Conservation (phyloP, 2,113 vertebrate genomes). For the Sakesphorus luctuosus region DNA sequence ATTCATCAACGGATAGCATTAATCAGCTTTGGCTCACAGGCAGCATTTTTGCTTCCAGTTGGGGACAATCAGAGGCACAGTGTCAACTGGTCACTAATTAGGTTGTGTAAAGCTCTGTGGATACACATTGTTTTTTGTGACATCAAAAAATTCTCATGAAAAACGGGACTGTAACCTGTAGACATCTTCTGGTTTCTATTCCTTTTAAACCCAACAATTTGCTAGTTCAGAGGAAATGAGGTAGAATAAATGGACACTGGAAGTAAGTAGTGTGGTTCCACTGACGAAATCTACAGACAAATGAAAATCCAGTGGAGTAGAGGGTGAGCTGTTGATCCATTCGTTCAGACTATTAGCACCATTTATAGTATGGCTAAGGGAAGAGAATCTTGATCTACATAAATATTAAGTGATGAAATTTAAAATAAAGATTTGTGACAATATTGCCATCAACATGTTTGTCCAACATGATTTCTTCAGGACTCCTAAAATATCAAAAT, state of each 20-base stretch:
- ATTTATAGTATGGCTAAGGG: neutral
- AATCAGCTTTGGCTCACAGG: neutral
- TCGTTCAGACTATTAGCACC: neutral
- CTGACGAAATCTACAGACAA: neutral
- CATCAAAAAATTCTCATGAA: neutral
- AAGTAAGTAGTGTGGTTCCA: neutral
- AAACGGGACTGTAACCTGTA: neutral
- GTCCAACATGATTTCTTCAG: neutral
- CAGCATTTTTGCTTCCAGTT: constrained; percentile 12
- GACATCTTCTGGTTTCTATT: neutral
- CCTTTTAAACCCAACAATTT: neutral
- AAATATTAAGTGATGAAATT: neutral
- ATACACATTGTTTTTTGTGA: neutral
- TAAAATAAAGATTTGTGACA: neutral
- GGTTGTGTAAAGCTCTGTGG: neutral
- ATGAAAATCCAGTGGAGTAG: neutral
- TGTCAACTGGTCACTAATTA: constrained; percentile 30
- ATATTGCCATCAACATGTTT: neutral
- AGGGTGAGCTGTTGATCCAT: neutral
- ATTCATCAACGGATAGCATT: neutral
- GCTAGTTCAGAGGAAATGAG: neutral
- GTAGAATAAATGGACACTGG: neutral
- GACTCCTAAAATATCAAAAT: neutral
- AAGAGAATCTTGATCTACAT: neutral
- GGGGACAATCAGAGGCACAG: neutral